Conservation (phyloP, 2,888 invertebrate species). For the Noctua janthina region DNA sequence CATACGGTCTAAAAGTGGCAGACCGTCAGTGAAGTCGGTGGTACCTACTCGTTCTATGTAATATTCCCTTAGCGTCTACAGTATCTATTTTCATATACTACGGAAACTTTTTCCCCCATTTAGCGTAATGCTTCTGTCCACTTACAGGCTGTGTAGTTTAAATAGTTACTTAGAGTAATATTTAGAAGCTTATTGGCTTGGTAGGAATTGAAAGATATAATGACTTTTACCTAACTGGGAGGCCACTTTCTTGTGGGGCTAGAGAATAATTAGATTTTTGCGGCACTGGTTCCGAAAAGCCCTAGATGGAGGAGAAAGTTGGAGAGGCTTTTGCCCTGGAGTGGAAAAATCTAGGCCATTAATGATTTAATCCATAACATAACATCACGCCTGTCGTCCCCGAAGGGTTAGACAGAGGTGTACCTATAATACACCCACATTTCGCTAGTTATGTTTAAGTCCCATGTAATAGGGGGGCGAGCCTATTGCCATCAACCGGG, state of each 20-base stretch:
- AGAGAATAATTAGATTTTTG: background rate
- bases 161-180: constrained; percentile 26
- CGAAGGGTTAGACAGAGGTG: too few species aligned
- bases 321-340: background rate
- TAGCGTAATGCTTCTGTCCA: constrained; percentile 53
- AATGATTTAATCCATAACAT: too few species aligned
- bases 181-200: constrained; percentile 44
- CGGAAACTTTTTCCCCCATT: constrained; percentile 55
- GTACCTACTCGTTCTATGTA: constrained; percentile 28
- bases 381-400: too few species aligned
- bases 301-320: background rate
- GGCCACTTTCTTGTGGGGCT: background rate
- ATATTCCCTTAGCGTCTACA: constrained; percentile 45
- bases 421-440: too few species aligned
- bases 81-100: constrained; percentile 55
- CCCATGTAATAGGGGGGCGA: too few species aligned
- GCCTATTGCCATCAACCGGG: too few species aligned
- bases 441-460: too few species aligned
- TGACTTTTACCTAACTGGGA: background rate
- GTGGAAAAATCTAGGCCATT: background rate
- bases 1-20: too few species aligned
- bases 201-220: constrained; percentile 24
- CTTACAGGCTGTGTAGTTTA: constrained; percentile 40
- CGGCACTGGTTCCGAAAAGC: background rate
- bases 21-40: background rate